Evolutionary conservation across 2,797 vertebrate species (phyloP).

Genomic region (Epinephelus awoara): DNA sequence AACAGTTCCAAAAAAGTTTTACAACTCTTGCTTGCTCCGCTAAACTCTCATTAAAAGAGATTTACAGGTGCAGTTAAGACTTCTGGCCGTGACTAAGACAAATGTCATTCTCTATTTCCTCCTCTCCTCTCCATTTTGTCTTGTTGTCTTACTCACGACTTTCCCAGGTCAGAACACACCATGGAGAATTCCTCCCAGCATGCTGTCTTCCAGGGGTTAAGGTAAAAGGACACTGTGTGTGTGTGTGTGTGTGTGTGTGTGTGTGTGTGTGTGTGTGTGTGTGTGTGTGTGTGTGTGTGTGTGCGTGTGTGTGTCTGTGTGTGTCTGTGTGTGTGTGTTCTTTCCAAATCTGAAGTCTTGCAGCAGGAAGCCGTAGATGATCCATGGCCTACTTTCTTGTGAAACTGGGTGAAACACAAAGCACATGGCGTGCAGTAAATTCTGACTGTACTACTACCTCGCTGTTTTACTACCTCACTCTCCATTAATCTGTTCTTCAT

Average conservation of each 20-base stretch:
- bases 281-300: background rate
- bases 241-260: background rate
- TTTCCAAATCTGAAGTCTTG: constrained; percentile 49
- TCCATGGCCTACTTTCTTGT: constrained; percentile 61
- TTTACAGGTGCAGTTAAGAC: constrained; percentile 21
- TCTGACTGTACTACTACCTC: constrained; percentile 10
- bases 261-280: constrained; percentile 21
- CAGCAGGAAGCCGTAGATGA: constrained; percentile 62
- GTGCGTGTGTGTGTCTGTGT: background rate
- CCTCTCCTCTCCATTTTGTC: background rate
- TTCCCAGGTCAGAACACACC: constrained; percentile 27
- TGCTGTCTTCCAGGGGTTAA: constrained; percentile 43
- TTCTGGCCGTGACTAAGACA: constrained; percentile 10
- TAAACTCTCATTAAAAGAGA: constrained; percentile 26
- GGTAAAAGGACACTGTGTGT: constrained; percentile 32
- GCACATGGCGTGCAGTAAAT: constrained; percentile 53
- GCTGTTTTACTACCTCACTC: constrained; percentile 33
- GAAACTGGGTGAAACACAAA: constrained; percentile 60
- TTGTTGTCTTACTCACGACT: constrained; percentile 12
- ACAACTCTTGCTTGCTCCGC: constrained; percentile 1
- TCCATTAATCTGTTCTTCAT: constrained; percentile 47
- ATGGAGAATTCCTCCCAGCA: constrained; percentile 58
- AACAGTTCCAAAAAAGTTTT: background rate
- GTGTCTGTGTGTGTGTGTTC: constrained; percentile 21
- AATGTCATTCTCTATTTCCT: constrained; percentile 28